Base-by-base conservation (phyloP, 2,113 vertebrate species). In the Podilymbus podiceps region DNA sequence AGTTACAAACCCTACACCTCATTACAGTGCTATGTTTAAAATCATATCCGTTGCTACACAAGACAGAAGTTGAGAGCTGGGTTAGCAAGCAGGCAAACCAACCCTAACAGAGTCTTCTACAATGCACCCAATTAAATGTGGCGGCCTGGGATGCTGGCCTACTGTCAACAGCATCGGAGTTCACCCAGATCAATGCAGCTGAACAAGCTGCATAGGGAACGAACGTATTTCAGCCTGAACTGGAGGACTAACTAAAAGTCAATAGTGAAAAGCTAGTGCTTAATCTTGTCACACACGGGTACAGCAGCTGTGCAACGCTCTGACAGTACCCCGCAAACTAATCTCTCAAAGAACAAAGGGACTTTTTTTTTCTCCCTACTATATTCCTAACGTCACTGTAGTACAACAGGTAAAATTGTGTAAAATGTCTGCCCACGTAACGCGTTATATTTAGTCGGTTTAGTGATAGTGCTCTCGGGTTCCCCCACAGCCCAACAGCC, bases 271-370 rank as follows among this genome's bases (percentile, higher is more conserved):
- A 55, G 31, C 81, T 6, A 7, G 40, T 2, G 63, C 59, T 80
- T 85, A 16, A 74, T 28, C 71, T 53, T 16, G 28, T 3, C 21
- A 23, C 7, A 3, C 0, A 2, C 27, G 55, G 75, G 72, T 67
- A 80, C 22, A 8, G 73, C 77, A 72, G 67, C 38, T 6, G 31
- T 0, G 40, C 42, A 7, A 9, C 11, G 4, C 59, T 71, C 64
- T 15, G 42, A 8, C 0, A 24, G 60, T 4, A 38, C 17, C 68
- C 30, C 4, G 0, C 44, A 38, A 93, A 95, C 42, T 82, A 13
- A 84, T 8, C 71, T 49, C 78, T 10, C 58, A 5, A 47, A 81
- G 91, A 93, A 97, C 95, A 96, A 95, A 93, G 90, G 68, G 68
- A 25, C 2, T 4, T 47, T n/a, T 31, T 25, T 73, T 53, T 52